Evolutionary conservation across 2,113 vertebrate genomes (phyloP), one percentile per base, ranked within the genome.

Genomic region (Mohoua ochrocephala): DNA sequence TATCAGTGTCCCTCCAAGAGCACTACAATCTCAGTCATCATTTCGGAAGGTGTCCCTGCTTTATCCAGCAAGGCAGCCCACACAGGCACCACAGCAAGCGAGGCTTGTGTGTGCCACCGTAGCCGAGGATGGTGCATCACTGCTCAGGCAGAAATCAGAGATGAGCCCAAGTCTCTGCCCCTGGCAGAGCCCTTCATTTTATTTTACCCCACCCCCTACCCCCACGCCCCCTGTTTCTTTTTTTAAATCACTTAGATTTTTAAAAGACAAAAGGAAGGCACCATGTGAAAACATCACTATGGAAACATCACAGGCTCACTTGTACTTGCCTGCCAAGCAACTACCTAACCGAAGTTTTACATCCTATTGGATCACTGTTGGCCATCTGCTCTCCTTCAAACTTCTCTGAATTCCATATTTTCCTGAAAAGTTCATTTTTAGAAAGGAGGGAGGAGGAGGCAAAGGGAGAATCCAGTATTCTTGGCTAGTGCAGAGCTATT

Each of bases 251-350:
- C 53, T 92, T 71, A 41, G 77, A 65, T 84, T 96, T 93, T 96
- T 67, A 75, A 92, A 96, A 93, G 83, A 87, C 80, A 81, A 97
- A 92, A 96, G 91, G 76, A 94, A 96, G 85, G 70, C 92, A 94
- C 84, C 67, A 68, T 79, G 95, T 96, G 94, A 97, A 97, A 95
- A 91, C 78, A 84, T 98, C 93, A 84, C 98, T 97, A 97, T 98
- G 97, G 98, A 98, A 98, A 98, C 97, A 82, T 93, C 94, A 84
- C 35, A 53, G 95, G 87, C 95, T 94, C 94, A 53, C 70, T 92
- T 57, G 37, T 54, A 84, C 84, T 95, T 93, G 93, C 87, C 79
- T 95, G 97, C 91, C 97, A 97, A 97, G 85, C 45, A 21, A 96
- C 94, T 89, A 96, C 84, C 96, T 97, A 93, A 93, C 89, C 88